Evolutionary conservation across 2,888 invertebrate genomes (phyloP).

Genomic region (Drosophila barbarae): DNA sequence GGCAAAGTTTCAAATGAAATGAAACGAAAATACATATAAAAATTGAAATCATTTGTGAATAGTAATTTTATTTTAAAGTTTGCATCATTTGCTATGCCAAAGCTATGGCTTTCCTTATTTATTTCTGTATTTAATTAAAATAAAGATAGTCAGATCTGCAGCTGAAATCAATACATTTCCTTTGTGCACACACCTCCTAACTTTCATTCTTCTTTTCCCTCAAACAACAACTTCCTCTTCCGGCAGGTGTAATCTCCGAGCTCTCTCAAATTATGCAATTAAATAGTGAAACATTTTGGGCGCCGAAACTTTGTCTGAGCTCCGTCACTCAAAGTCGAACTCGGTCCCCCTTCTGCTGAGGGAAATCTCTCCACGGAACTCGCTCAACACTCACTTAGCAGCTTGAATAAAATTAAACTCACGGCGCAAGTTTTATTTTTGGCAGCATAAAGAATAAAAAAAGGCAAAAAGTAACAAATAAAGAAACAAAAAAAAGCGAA

Average conservation of each 20-base stretch:
- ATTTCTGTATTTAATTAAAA: background rate
- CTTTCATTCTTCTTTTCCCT: background rate
- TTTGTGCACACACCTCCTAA: background rate
- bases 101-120: background rate
- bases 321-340: conserved; percentile 26
- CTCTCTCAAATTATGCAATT: conserved; percentile 72
- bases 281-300: conserved; percentile 63
- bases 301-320: conserved; percentile 46
- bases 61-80: background rate
- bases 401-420: conserved; percentile 74
- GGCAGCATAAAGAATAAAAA: conserved; percentile 34
- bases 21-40: background rate
- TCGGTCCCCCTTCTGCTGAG: too few relatives aligned
- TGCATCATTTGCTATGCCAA: background rate
- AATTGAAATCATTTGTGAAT: background rate
- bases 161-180: background rate
- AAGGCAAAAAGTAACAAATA: conserved; percentile 6
- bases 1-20: too few relatives aligned
- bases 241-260: conserved; percentile 58
- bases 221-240: background rate
- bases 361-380: conserved; percentile 17
- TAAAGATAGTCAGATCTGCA: background rate
- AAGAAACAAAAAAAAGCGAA: conserved; percentile 16
- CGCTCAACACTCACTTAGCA: conserved; percentile 71
- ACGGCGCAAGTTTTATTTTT: conserved; percentile 64